Base-by-base conservation (phyloP, 2,888 invertebrate genomes). In the Doris montereyensis region DNA sequence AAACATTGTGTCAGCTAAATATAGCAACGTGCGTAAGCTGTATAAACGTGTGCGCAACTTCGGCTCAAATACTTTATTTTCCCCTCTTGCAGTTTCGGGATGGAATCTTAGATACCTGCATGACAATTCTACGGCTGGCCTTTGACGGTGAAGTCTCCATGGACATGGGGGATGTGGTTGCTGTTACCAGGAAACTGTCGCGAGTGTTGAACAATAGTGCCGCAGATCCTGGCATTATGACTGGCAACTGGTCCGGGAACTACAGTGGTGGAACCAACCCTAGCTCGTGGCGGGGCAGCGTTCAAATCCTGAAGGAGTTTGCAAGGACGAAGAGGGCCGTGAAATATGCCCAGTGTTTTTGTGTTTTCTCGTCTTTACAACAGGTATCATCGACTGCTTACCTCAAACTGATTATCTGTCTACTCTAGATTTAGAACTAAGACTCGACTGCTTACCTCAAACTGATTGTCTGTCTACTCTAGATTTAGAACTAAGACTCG, bases 341-440 rank as follows among this genome's bases (percentile, higher is more conserved):
- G 8, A 83, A 82, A 65, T 88, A 81, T 73, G 88, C 86, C 4
- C 88, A 88, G 79, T 88, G 87, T 77, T 88, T 86, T 86, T n/a
- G n/a, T n/a, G 88, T 88, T 0, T 87, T 87, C 77, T n/a, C n/a
- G n/a, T 88, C 1, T 68, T 83, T 1, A 87, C 72, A 13, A 72
- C 72, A 21, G 72, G 72, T 41, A n/a, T n/a, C n/a, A n/a, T n/a
- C n/a, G n/a, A n/a, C n/a, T n/a, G n/a, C n/a, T n/a, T n/a, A n/a
- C n/a, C n/a, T n/a, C n/a, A n/a, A n/a, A n/a, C n/a, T n/a, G n/a
- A n/a, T n/a, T n/a, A n/a, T n/a, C n/a, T n/a, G n/a, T n/a, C n/a
- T n/a, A n/a, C n/a, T n/a, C n/a, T n/a, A n/a, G n/a, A n/a, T n/a
- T n/a, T n/a, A n/a, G n/a, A n/a, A n/a, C n/a, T n/a, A n/a, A n/a